These are phyloP conservation scores for Scytalopus superciliaris DNA, from an alignment of 2,113 vertebrate genomes.

Conservation along the genomic window DNA sequence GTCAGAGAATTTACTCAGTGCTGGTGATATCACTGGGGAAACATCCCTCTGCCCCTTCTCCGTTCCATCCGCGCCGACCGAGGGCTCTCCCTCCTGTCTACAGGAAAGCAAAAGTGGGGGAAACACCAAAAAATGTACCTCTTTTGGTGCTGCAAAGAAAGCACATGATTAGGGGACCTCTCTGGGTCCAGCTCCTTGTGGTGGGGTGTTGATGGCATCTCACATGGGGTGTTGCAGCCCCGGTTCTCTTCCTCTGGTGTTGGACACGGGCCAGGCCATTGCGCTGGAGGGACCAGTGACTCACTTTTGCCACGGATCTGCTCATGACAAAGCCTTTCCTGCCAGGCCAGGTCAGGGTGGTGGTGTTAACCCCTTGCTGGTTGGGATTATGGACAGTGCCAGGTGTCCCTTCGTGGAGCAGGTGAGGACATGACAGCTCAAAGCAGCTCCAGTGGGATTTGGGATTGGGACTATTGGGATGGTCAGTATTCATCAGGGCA, in stretches of 20 bases:
- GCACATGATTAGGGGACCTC: rapidly evolving
- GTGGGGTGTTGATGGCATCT: background rate
- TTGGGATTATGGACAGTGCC: rapidly evolving
- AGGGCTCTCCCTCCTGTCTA: rapidly evolving
- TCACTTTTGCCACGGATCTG: background rate
- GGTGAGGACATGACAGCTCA: rapidly evolving
- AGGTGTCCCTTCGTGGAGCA: rapidly evolving
- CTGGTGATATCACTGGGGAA: constrained; percentile 55
- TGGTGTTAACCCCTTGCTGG: background rate
- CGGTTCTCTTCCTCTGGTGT: background rate
- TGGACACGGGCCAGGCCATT: background rate
- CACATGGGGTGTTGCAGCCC: too few relatives aligned
- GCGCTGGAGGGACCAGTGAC: rapidly evolving
- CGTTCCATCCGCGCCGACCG: rapidly evolving
- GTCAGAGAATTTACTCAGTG: constrained; percentile 29
- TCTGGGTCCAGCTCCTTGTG: rapidly evolving
- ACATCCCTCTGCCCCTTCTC: background rate
- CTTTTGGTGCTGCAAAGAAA: rapidly evolving
- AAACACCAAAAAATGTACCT: rapidly evolving
- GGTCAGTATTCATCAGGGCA: background rate
- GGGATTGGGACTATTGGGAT: background rate
- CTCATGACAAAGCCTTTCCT: background rate
- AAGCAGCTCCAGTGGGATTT: background rate
- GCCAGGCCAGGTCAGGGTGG: rapidly evolving
- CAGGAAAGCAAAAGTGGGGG: background rate